Conservation (phyloP, 2,113 vertebrate genomes). For the Aphelocoma coerulescens region DNA sequence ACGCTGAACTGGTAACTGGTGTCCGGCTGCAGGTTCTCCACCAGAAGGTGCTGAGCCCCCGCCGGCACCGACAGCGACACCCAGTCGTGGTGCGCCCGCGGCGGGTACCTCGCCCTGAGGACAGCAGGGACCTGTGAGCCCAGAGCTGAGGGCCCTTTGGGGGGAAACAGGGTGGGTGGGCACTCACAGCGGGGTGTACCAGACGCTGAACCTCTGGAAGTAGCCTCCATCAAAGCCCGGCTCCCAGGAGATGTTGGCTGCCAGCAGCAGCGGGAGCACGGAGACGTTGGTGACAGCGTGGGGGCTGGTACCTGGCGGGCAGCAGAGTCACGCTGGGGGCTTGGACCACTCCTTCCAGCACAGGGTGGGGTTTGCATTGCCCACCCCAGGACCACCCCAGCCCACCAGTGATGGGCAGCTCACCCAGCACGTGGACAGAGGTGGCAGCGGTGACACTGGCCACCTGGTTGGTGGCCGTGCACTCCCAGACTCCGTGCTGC, state of each 20-base stretch:
- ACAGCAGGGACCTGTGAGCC: not conserved
- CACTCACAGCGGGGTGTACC: constrained; percentile 83
- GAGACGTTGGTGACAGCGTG: constrained; percentile 81
- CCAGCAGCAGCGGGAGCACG: constrained; percentile 76
- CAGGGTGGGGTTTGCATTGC: no score
- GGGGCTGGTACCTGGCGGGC: constrained; percentile 87
- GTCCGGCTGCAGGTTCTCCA: constrained; percentile 82
- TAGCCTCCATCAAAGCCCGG: constrained; percentile 94
- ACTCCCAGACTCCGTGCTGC: constrained; percentile 90
- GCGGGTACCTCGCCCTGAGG: constrained; percentile 80
- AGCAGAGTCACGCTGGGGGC: not conserved
- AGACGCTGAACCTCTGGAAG: constrained; percentile 92
- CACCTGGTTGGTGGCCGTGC: constrained; percentile 84
- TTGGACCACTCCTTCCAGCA: not conserved
- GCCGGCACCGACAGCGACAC: constrained; percentile 82
- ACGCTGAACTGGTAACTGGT: constrained; percentile 92
- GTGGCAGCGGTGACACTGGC: constrained; percentile 80
- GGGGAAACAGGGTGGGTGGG: accelerated
- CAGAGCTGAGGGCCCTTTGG: accelerated
- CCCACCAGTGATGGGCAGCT: not conserved
- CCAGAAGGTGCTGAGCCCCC: constrained; percentile 80
- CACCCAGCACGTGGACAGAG: constrained; percentile 86
- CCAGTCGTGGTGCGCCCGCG: constrained; percentile 89
- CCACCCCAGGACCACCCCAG: not conserved
- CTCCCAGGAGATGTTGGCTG: constrained; percentile 89